Evolutionary conservation across 2,113 vertebrate species (phyloP), one percentile per base, ranked within the genome.

Genomic region (Cololabis saira): DNA sequence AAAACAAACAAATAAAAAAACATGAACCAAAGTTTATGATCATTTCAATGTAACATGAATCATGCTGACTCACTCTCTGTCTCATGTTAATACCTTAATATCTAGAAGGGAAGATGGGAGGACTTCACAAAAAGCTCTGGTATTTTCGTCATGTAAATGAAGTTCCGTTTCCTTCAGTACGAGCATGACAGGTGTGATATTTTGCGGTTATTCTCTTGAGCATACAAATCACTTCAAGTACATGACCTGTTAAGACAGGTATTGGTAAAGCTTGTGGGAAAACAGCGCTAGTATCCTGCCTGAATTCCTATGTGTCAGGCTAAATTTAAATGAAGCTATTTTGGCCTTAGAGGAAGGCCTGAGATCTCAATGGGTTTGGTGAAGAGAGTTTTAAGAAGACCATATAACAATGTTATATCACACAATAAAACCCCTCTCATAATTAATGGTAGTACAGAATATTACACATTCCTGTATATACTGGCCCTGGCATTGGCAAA

Each of bases 401-500:
- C 18, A 56, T 41, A 54, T 70, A 43, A 65, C 8, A 60, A 44
- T 56, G 50, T 40, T 37, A 43, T 47, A 42, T 54, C 40, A 68
- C 18, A 59, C 10, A 21, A 53, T 12, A 12, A 44, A n/a, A 58
- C 5, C 3, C 64, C 37, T 45, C 44, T 24, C 55, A 22, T 57
- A 76, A 73, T 68, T 61, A 69, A 71, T 54, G 52, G 14, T 52
- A 68, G 22, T 15, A n/a, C 12, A 55, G 74, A 74, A 66, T 8
- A 69, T 14, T 13, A 53, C 14, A 4, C 30, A 72, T 68, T 18
- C n/a, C 45, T 33, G 16, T 40, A 19, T 49, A 47, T 67, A 74
- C 60, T 74, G 67, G 71, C 68, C 59, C 71, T 80, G 84, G 83
- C 40, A 70, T 68, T 86, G 87, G 78, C 84, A 81, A 87, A 88